phyloP scores from a whole-genome alignment of 2,888 invertebrate genomes.

The Drosophila borborema region DNA sequence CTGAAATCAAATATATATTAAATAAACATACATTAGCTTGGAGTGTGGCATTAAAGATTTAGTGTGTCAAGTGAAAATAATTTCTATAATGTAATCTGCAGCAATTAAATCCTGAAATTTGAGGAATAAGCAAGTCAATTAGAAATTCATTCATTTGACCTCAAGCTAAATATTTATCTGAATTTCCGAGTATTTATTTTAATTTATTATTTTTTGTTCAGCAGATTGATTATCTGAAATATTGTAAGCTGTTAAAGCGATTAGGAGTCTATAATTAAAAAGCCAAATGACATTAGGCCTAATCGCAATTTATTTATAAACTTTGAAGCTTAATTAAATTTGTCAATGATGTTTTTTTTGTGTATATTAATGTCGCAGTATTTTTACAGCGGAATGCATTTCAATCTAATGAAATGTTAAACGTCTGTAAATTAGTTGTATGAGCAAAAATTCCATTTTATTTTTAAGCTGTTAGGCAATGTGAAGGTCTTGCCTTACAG shows the following conservation, averaged over 20 bases:
- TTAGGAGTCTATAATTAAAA: conserved; percentile 11
- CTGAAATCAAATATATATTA: conserved; percentile 28
- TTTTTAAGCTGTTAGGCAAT: not conserved
- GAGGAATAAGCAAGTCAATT: conserved; percentile 8
- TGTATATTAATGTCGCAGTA: not conserved
- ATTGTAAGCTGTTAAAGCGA: not conserved
- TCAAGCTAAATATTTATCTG: conserved; percentile 7
- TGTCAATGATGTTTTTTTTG: not conserved
- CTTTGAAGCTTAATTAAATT: not conserved
- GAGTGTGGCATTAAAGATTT: not conserved
- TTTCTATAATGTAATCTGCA: not conserved
- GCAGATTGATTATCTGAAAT: conserved; percentile 15
- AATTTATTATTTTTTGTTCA: conserved; percentile 4
- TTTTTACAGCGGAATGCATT: not conserved
- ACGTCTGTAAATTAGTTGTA: not conserved
- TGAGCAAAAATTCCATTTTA: not conserved
- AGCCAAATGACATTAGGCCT: conserved; percentile 13
- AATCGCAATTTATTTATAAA: conserved; percentile 3
- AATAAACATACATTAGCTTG: conserved; percentile 6
- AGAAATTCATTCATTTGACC: not conserved
- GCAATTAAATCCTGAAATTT: not conserved
- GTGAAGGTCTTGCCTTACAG: not conserved
- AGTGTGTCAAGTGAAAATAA: not conserved
- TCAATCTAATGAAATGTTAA: not conserved
- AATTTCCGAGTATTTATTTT: conserved; percentile 9